Percentiles rank a stretch among this genome's conserved stretches.
Conservation (phyloP, 2,888 invertebrate genomes). For the Homarus gammarus region DNA sequence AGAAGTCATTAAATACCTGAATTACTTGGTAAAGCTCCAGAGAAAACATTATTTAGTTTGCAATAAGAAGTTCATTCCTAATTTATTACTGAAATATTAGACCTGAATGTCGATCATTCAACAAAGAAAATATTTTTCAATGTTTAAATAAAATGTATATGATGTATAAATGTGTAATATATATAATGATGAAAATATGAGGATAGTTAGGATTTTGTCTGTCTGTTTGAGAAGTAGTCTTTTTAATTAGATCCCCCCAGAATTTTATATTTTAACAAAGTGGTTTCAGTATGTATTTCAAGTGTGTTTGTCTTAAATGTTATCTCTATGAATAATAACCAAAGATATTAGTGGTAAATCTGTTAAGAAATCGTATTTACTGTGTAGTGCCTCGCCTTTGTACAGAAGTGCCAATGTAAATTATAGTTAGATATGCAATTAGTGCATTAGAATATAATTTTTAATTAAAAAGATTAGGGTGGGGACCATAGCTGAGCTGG, state of each 20-base stretch:
- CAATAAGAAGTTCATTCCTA: too few relatives aligned
- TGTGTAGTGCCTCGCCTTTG: neutral
- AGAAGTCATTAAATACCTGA: neutral
- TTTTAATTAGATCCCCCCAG: too few relatives aligned
- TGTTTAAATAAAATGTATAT: neutral
- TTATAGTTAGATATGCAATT: too few relatives aligned
- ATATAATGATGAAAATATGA: neutral
- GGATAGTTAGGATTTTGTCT: neutral
- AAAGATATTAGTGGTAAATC: neutral
- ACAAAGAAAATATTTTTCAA: neutral
- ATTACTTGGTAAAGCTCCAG: too few relatives aligned
- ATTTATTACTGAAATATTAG: too few relatives aligned
- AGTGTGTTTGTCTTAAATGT: too few relatives aligned
- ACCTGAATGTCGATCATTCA: neutral
- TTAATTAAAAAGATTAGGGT: too few relatives aligned
- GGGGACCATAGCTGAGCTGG: too few relatives aligned
- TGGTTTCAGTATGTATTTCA: neutral
- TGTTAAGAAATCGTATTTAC: neutral
- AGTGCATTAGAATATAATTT: too few relatives aligned
- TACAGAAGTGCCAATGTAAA: neutral
- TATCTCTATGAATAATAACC: neutral
- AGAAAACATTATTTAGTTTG: too few relatives aligned
- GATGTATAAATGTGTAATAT: neutral
- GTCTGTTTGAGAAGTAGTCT: neutral
- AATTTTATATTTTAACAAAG: neutral